These are phyloP conservation scores for Palythoa grandiflora DNA, from an alignment of 92 coral and sea anemone species.

Conservation along the genomic window DNA sequence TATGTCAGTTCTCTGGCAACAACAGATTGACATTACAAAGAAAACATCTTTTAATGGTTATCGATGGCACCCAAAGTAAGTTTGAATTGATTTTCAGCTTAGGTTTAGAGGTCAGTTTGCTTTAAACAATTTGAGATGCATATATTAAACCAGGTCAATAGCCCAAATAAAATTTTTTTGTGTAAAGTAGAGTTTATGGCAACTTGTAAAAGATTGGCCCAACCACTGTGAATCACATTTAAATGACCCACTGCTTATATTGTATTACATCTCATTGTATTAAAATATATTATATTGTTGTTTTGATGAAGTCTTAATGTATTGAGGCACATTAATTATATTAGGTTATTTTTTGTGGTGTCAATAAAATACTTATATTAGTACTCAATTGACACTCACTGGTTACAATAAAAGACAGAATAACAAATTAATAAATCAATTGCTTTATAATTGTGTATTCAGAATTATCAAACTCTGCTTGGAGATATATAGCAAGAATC, in stretches of 20 bases:
- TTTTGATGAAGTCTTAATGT: slow-evolving; percentile 2
- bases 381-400: slow-evolving; percentile 5
- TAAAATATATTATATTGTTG: background rate
- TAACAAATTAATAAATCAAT: background rate
- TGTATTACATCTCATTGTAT: background rate
- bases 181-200: background rate
- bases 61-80: slow-evolving; percentile 69
- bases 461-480: slow-evolving; percentile 3
- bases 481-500: background rate
- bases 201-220: slow-evolving; percentile 4
- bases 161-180: too few relatives aligned
- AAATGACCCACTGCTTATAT: background rate
- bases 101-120: background rate
- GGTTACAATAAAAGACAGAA: background rate
- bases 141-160: slow-evolving; percentile 2
- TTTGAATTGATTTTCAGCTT: background rate
- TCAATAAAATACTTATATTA: background rate
- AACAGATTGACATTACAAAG: slow-evolving; percentile 44
- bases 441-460: slow-evolving; percentile 2
- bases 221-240: slow-evolving; percentile 4
- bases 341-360: background rate
- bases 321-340: slow-evolving; percentile 3
- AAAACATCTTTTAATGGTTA: slow-evolving; percentile 42
- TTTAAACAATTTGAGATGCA: background rate
- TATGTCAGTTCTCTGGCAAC: slow-evolving; percentile 50